These are phyloP conservation scores for fruit fly (Drosophila melanogaster) DNA, from an alignment of 1,140 invertebrate species.

Conservation along the genomic window DNA sequence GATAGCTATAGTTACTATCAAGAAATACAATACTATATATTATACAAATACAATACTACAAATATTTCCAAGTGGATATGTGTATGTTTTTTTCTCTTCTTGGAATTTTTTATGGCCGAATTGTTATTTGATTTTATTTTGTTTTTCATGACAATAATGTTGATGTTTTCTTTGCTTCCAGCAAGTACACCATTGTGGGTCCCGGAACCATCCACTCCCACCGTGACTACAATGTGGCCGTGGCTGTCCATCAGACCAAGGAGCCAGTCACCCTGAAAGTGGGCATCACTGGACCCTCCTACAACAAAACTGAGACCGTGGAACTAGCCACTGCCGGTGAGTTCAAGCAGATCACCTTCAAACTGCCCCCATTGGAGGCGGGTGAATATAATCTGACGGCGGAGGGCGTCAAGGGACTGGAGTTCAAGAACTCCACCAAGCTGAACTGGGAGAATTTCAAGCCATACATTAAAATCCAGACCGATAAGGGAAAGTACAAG, in stretches of 20 bases:
- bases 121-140: no score
- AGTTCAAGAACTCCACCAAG: conserved; percentile 97
- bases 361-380: conserved; percentile 91
- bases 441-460: conserved; percentile 92
- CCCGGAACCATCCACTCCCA: conserved; percentile 92
- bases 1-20: not conserved
- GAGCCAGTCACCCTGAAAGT: conserved; percentile 89
- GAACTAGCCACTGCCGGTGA: conserved; percentile 88
- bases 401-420: conserved; percentile 90
- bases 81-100: no score
- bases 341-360: conserved; percentile 88
- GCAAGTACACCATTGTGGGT: conserved; percentile 91
- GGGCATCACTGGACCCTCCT: conserved; percentile 89
- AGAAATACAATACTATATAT: no score
- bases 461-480: conserved; percentile 92
- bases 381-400: conserved; percentile 92
- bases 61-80: no score
- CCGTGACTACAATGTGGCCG: conserved; percentile 92
- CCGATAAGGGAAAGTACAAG: conserved; percentile 97
- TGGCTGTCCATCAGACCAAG: conserved; percentile 88
- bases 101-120: no score
- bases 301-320: conserved; percentile 88
- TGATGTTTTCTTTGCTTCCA: conserved; percentile 11
- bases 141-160: no score
- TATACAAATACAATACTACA: no score